A percentile compares a stretch with the other conserved stretches of the same genome.
Evolutionary conservation across 2,797 vertebrate species (phyloP).

Genomic region (Cossypha heuglini): DNA sequence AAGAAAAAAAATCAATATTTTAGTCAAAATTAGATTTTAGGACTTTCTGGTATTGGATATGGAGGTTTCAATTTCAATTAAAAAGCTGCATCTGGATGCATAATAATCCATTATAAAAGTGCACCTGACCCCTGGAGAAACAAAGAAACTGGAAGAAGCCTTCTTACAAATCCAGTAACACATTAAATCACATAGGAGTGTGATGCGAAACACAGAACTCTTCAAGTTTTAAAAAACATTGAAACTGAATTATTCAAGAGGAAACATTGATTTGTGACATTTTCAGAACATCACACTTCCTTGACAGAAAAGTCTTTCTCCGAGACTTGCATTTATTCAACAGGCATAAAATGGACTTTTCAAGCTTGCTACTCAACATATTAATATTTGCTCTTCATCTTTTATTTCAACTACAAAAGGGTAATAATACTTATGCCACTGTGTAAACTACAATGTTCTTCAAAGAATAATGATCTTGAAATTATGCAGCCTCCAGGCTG

Average conservation of each 20-base stretch:
- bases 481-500: neutral
- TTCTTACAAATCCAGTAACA: neutral
- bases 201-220: neutral
- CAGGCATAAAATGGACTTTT: neutral
- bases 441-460: neutral
- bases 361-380: neutral
- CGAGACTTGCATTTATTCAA: neutral
- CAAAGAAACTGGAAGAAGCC: neutral
- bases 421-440: neutral
- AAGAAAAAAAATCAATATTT: neutral
- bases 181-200: neutral
- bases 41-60: neutral
- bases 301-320: neutral
- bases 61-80: neutral
- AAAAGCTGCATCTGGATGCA: neutral
- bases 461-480: neutral
- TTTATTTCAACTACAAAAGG: neutral
- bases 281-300: neutral
- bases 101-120: neutral
- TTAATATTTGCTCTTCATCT: neutral
- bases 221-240: neutral
- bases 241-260: neutral
- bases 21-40: neutral
- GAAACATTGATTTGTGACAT: neutral
- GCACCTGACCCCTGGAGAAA: neutral